These are phyloP conservation scores for Venturia canescens DNA, from an alignment of 1,140 invertebrate species.

Conservation along the genomic window DNA sequence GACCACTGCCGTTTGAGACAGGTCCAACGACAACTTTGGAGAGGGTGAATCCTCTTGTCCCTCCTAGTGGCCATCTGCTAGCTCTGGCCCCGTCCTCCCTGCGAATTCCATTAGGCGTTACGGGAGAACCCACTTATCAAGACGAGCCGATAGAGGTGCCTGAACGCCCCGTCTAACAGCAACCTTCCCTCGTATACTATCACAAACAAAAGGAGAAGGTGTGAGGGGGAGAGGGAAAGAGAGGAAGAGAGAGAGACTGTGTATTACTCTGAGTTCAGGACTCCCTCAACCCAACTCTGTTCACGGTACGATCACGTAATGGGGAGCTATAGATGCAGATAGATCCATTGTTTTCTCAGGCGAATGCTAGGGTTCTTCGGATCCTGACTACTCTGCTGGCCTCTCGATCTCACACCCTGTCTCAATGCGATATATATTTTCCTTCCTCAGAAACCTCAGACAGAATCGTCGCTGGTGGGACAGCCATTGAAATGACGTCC, in stretches of 20 bases:
- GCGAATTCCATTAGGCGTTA: constrained; percentile 50
- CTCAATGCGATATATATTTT: constrained; percentile 1
- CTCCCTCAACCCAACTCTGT: constrained; percentile 25
- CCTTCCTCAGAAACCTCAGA: constrained; percentile 10
- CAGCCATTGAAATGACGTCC: constrained; percentile 10
- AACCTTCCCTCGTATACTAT: constrained; percentile 9
- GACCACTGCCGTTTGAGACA: not conserved
- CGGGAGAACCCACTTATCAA: constrained; percentile 50
- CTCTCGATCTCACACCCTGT: constrained; percentile 21
- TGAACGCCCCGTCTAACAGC: constrained; percentile 38
- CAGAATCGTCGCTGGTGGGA: not conserved
- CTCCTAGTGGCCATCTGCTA: not conserved
- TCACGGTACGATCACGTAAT: constrained; percentile 45
- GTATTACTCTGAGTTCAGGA: no score
- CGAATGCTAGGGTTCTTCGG: constrained; percentile 37
- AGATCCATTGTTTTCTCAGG: constrained; percentile 53
- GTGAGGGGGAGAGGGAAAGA: not conserved
- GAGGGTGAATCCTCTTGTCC: constrained; percentile 17
- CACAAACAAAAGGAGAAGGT: no score
- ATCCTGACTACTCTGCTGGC: constrained; percentile 8
- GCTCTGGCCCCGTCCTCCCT: constrained; percentile 23
- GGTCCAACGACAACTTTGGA: constrained; percentile 37
- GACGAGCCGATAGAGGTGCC: constrained; percentile 49
- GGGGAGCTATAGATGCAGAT: constrained; percentile 50
- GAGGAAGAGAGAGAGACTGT: not conserved